These are phyloP conservation scores for Cheiracanthium punctorium DNA, from an alignment of 2,888 invertebrate genomes.

Conservation along the genomic window DNA sequence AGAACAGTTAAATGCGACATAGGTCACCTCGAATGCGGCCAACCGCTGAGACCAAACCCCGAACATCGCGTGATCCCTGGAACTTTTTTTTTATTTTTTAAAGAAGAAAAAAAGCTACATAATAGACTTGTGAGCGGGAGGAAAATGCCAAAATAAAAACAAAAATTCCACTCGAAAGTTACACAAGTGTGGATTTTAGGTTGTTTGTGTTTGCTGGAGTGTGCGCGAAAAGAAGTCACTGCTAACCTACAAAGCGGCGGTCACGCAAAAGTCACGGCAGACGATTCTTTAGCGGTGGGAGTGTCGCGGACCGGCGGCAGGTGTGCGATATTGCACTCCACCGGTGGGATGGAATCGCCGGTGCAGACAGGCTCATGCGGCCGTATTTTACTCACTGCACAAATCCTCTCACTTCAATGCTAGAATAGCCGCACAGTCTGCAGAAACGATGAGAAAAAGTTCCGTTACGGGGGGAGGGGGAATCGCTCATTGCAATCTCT, in stretches of 20 bases:
- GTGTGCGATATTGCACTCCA: too few relatives aligned
- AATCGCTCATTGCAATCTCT: too few relatives aligned
- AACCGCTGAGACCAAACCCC: not conserved
- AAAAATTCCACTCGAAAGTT: conserved; percentile 8
- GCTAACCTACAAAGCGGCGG: conserved; percentile 52
- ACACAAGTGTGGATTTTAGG: conserved; percentile 30
- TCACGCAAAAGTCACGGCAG: not conserved
- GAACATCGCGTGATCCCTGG: not conserved
- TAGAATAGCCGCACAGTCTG: too few relatives aligned
- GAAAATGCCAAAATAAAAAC: not conserved
- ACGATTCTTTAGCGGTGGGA: conserved; percentile 1
- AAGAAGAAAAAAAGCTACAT: not conserved
- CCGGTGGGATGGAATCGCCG: too few relatives aligned
- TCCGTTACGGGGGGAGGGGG: too few relatives aligned
- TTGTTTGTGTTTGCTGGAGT: conserved; percentile 9
- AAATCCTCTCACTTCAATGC: too few relatives aligned
- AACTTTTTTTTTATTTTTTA: too few relatives aligned
- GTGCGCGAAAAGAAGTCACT: conserved; percentile 32
- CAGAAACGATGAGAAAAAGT: too few relatives aligned
- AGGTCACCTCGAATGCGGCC: not conserved
- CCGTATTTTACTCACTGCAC: too few relatives aligned
- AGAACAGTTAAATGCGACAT: not conserved
- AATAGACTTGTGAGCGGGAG: not conserved
- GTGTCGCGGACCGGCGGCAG: not conserved
- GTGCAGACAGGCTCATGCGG: too few relatives aligned